Evolutionary conservation across 2,888 invertebrate species (phyloP), one percentile per base, ranked within the genome.

Genomic region (Eupsilia transversa): DNA sequence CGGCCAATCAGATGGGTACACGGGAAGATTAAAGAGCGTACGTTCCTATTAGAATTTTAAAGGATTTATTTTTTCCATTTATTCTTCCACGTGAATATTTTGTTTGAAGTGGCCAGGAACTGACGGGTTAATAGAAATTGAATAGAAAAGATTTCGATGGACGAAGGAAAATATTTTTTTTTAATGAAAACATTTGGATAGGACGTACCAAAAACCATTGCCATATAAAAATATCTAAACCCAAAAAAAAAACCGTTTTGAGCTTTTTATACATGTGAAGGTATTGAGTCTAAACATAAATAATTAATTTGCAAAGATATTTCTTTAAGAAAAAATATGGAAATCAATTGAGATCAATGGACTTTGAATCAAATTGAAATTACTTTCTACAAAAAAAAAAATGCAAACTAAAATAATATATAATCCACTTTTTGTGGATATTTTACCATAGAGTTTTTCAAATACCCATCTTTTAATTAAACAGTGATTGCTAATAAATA

Each of bases 1-100:
- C 90, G 90, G 90, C 96, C 94, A 96, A 96, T 95, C 94, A 94
- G 95, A 95, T 95, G 91, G 91, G 91, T 90, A 89, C 86, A 83
- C 84, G 88, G 87, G 90, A 91, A 94, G 95, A 95, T 95, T 95
- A 94, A 93, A 94, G 87, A 89, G 87, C 83, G 86, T 87, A 88
- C 89, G 90, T 89, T 94, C 92, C 91, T 92, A 92, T 94, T 93
- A 92, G 92, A 94, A 93, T 94, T 92, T 90, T 82, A 92, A 92
- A 93, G 90, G 91, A 89, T 92, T 93, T 91, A 57, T 74, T 81
- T 85, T 89, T 74, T 86, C 52, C 49, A 41, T 90, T 86, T 89
- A 76, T 81, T 82, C 70, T 86, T 76, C 64, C 68, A 79, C 71
- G 75, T 80, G 76, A 82, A 84, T 84, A 83, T 86, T 80, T 86